Evolutionary conservation across 2,113 vertebrate species (phyloP).

Genomic region (Cololabis saira): DNA sequence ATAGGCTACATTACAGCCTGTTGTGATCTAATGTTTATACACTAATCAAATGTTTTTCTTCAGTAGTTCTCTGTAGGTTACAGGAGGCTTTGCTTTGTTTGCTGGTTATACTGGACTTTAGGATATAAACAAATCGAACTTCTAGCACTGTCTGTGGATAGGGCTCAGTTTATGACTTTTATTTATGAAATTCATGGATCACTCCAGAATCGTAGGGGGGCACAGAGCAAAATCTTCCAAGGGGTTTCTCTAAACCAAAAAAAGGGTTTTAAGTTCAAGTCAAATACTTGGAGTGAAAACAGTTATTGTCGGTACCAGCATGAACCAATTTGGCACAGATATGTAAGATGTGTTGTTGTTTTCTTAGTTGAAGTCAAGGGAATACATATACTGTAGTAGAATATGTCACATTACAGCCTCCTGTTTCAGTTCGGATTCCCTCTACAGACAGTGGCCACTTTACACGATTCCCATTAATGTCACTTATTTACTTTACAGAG

Average conservation of each 20-base stretch:
- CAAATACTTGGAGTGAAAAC: constrained; percentile 1
- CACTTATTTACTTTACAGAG: constrained; percentile 57
- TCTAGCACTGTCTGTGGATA: no score
- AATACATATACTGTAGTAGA: neutral
- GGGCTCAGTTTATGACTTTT: no score
- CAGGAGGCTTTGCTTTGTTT: no score
- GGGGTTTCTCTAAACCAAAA: no score
- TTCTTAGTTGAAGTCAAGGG: no score
- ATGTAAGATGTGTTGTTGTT: neutral
- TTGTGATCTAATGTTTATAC: no score
- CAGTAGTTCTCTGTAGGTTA: no score
- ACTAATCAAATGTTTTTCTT: no score
- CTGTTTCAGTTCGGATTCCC: constrained; percentile 20
- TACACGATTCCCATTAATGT: constrained; percentile 69
- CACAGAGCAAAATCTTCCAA: no score
- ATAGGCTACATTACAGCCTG: no score
- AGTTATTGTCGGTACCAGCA: constrained; percentile 4
- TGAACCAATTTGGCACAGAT: neutral
- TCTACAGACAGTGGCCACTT: constrained; percentile 55
- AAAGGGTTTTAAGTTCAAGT: no score
- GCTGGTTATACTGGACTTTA: neutral
- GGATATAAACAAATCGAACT: neutral
- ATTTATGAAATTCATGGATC: neutral
- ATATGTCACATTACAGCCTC: constrained; percentile 12
- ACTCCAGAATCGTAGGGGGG: no score